Evolutionary conservation across 2,888 invertebrate genomes (phyloP).

Genomic region (Eudemis profundana): DNA sequence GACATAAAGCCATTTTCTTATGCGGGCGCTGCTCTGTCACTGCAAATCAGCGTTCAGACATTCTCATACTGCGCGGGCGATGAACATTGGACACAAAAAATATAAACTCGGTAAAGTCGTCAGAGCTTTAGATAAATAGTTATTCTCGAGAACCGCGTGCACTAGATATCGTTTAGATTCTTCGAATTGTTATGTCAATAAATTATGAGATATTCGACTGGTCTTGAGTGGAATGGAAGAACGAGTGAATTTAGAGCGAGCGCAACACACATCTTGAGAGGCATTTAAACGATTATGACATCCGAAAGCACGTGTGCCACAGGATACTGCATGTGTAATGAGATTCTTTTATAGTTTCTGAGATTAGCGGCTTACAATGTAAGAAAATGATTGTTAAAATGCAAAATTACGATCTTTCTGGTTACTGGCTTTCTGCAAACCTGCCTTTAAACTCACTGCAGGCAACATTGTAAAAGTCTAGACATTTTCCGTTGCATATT

Average conservation of each 20-base stretch:
- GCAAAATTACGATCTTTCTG: constrained; percentile 26
- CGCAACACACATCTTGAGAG: constrained; percentile 27
- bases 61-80: constrained; percentile 29
- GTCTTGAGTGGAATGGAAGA: constrained; percentile 16
- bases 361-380: constrained; percentile 26
- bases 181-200: constrained; percentile 29
- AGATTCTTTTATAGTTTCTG: constrained; percentile 29
- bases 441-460: constrained; percentile 13
- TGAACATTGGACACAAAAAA: constrained; percentile 18
- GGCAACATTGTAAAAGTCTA: constrained; percentile 15
- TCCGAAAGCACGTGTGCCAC: constrained; percentile 40
- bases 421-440: constrained; percentile 14
- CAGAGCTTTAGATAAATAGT: background rate
- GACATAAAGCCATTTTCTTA: constrained; percentile 49
- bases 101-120: constrained; percentile 4
- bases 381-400: background rate
- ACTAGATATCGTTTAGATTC: no score
- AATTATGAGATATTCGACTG: constrained; percentile 26
- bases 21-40: constrained; percentile 53
- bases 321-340: constrained; percentile 37
- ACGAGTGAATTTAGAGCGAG: constrained; percentile 22
- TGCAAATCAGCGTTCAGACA: constrained; percentile 44
- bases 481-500: constrained; percentile 16
- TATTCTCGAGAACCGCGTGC: background rate
- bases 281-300: constrained; percentile 36